phyloP scores from a whole-genome alignment of 2,113 vertebrate species.

The Eonycteris spelaea region DNA sequence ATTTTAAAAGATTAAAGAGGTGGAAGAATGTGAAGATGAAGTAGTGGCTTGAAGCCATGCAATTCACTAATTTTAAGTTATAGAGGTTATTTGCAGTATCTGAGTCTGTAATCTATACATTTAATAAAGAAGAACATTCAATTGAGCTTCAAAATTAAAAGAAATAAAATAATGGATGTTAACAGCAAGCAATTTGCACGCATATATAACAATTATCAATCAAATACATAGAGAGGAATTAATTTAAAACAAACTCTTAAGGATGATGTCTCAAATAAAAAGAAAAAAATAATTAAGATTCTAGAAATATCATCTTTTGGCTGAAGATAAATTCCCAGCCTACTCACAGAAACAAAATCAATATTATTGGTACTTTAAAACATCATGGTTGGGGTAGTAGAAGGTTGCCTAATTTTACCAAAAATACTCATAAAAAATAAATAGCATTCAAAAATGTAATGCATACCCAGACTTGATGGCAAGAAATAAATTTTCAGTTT shows the following conservation, averaged over 20 bases:
- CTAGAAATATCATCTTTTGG: background rate
- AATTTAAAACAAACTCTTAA: conserved; percentile 39
- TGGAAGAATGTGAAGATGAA: background rate
- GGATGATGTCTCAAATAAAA: conserved; percentile 36
- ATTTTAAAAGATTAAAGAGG: background rate
- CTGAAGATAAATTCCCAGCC: background rate
- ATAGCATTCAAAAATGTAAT: background rate
- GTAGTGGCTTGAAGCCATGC: background rate
- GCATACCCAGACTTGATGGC: rapidly evolving
- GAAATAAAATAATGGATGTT: conserved; percentile 56
- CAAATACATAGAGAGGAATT: conserved; percentile 36
- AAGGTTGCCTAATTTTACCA: background rate
- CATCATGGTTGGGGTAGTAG: background rate
- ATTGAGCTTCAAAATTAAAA: conserved; percentile 55
- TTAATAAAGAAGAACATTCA: conserved; percentile 46
- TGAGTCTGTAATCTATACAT: conserved; percentile 27
- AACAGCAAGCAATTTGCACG: conserved; percentile 46
- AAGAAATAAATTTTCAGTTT: background rate
- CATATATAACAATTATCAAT: conserved; percentile 65
- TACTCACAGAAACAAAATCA: conserved; percentile 7
- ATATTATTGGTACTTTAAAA: conserved; percentile 5
- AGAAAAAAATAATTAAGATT: conserved; percentile 47
- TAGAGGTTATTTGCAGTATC: background rate
- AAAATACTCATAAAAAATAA: conserved; percentile 48
- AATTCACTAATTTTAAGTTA: background rate